A percentile compares a stretch with the other conserved stretches of the same genome.
phyloP scores from a whole-genome alignment of 2,797 vertebrate species.

The Gadopsis marmoratus region DNA sequence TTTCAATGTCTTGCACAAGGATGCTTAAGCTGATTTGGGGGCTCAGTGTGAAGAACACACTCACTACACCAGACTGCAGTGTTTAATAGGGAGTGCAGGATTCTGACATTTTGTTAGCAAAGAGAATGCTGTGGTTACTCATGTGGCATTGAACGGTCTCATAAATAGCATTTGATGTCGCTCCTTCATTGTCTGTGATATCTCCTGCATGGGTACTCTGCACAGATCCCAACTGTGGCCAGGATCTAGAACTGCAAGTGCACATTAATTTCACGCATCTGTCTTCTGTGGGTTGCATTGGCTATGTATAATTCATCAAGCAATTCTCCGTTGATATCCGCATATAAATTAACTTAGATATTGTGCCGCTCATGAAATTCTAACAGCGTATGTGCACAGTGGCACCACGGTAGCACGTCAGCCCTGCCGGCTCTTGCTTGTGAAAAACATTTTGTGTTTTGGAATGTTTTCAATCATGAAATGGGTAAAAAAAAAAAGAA shows the following conservation, averaged over 20 bases:
- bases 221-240: slow-evolving; percentile 52
- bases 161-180: slow-evolving; percentile 56
- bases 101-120: slow-evolving; percentile 2
- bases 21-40: not conserved
- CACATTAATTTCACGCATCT: slow-evolving; percentile 78
- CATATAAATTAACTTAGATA: slow-evolving; percentile 79
- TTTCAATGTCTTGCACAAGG: not conserved
- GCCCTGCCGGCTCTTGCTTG: slow-evolving; percentile 39
- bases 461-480: slow-evolving; percentile 48
- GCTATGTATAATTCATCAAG: slow-evolving; percentile 82
- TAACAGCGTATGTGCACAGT: slow-evolving; percentile 61
- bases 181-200: slow-evolving; percentile 51
- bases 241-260: slow-evolving; percentile 48
- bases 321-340: slow-evolving; percentile 74
- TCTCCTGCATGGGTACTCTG: slow-evolving; percentile 37
- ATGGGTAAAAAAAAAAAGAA: slow-evolving; percentile 19
- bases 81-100: slow-evolving; percentile 16
- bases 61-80: not conserved
- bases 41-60: not conserved
- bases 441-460: slow-evolving; percentile 57
- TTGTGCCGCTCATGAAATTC: slow-evolving; percentile 79
- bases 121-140: slow-evolving; percentile 21
- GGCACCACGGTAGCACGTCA: slow-evolving; percentile 56
- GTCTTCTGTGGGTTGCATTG: slow-evolving; percentile 75
- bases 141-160: slow-evolving; percentile 44